Conservation (phyloP, 2,797 vertebrate species). For the Cynodonichthys magdalenae region DNA sequence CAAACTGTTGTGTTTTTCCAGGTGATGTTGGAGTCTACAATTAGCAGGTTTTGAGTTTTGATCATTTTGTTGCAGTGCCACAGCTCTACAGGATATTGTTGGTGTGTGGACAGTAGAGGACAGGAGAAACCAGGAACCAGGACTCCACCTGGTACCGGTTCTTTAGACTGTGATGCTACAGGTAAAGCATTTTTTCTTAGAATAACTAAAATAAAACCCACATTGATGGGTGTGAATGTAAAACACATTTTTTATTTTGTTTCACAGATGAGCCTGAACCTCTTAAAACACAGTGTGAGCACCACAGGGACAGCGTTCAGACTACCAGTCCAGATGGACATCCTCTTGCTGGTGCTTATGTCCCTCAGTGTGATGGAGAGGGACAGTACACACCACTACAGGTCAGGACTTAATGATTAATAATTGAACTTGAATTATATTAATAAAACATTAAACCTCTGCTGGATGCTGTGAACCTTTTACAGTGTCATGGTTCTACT, state of each 20-base stretch:
- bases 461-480: too few relatives aligned
- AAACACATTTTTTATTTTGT: too few relatives aligned
- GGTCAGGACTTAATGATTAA: not conserved
- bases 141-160: slow-evolving; percentile 73
- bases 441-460: too few relatives aligned
- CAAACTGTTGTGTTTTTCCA: too few relatives aligned
- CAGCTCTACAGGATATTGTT: slow-evolving; percentile 82
- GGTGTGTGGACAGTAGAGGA: slow-evolving; percentile 85
- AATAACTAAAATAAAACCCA: not conserved
- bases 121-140: slow-evolving; percentile 82
- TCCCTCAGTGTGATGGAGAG: slow-evolving; percentile 73
- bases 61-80: slow-evolving; percentile 73
- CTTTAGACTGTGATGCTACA: slow-evolving; percentile 33
- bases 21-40: not conserved
- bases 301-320: slow-evolving; percentile 65
- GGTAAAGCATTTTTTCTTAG: slow-evolving; percentile 60
- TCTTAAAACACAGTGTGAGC: slow-evolving; percentile 71
- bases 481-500: too few relatives aligned
- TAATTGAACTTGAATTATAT: too few relatives aligned
- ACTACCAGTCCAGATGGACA: slow-evolving; percentile 31
- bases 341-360: slow-evolving; percentile 46
- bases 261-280: not conserved
- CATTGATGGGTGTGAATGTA: not conserved
- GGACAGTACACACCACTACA: slow-evolving; percentile 62
- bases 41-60: not conserved